phyloP scores from a whole-genome alignment of 2,797 vertebrate genomes.

The Microhierax caerulescens region DNA sequence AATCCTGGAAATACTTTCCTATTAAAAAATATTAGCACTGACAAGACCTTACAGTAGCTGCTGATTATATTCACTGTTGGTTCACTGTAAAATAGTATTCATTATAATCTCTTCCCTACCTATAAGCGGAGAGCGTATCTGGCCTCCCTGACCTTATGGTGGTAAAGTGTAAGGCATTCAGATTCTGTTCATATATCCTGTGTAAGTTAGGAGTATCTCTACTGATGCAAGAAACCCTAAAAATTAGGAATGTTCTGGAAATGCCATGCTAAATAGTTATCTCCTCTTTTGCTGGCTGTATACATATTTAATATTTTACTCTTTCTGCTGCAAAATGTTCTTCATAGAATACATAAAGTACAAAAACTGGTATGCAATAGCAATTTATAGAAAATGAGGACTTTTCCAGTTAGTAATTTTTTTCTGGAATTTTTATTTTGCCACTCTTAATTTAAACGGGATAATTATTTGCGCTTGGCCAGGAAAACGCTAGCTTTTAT shows the following conservation, averaged over 20 bases:
- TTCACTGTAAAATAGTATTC: not conserved
- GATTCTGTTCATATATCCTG: not conserved
- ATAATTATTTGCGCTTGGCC: not conserved
- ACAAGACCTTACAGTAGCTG: not conserved
- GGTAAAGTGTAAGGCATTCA: not conserved
- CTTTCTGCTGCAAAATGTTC: not conserved
- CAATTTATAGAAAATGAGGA: not conserved
- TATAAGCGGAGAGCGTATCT: not conserved
- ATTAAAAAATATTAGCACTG: not conserved
- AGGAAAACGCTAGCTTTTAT: not conserved
- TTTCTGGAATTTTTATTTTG: not conserved
- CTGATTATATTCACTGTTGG: not conserved
- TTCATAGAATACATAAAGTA: not conserved
- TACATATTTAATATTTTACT: not conserved
- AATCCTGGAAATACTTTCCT: not conserved
- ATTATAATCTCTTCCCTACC: not conserved
- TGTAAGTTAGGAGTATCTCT: not conserved
- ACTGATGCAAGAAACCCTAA: not conserved
- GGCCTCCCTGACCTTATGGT: not conserved
- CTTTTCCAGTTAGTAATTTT: not conserved
- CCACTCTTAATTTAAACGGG: not conserved
- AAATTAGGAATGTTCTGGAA: not conserved
- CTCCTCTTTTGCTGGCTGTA: not conserved
- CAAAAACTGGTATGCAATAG: not conserved
- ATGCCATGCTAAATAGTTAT: not conserved